Percentiles rank a stretch among this genome's conserved stretches.
Evolutionary conservation across 2,113 vertebrate genomes (phyloP).

Genomic region (Gobio gobio): DNA sequence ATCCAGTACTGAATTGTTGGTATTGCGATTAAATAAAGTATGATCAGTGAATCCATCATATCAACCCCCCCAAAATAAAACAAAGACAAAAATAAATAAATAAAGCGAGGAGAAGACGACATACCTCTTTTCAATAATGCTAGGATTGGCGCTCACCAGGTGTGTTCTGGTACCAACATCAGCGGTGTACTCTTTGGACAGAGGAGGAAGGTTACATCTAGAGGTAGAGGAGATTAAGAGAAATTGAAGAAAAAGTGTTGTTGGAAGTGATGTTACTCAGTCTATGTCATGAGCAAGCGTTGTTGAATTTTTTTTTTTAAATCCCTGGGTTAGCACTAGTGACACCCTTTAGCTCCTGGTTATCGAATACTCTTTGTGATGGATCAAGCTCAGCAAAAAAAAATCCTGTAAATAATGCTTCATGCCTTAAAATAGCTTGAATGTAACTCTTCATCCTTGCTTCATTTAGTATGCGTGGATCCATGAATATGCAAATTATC

Average conservation of each 20-base stretch:
- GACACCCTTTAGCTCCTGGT: not conserved
- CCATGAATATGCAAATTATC: no score
- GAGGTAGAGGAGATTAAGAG: conserved; percentile 45
- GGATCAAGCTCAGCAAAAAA: not conserved
- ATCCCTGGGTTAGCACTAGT: not conserved
- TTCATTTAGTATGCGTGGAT: no score
- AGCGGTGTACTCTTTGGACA: conserved; percentile 86
- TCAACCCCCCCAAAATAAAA: not conserved
- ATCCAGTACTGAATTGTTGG: not conserved
- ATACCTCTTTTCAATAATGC: conserved; percentile 96
- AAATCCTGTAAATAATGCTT: no score
- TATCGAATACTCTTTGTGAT: not conserved
- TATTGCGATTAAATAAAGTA: not conserved
- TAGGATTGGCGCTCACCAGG: conserved; percentile 96
- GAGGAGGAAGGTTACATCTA: conserved; percentile 95
- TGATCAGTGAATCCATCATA: not conserved
- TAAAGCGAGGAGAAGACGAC: not conserved
- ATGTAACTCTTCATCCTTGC: no score
- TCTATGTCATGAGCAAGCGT: no score
- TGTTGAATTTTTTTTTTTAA: no score
- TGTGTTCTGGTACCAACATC: conserved; percentile 91
- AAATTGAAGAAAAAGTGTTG: not conserved
- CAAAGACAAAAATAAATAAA: not conserved
- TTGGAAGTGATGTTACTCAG: no score
- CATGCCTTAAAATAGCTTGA: no score